Evolutionary conservation across 37 sponge, comb jelly and placozoan species (phyloP).

Genomic region (Bolinopsis microptera): DNA sequence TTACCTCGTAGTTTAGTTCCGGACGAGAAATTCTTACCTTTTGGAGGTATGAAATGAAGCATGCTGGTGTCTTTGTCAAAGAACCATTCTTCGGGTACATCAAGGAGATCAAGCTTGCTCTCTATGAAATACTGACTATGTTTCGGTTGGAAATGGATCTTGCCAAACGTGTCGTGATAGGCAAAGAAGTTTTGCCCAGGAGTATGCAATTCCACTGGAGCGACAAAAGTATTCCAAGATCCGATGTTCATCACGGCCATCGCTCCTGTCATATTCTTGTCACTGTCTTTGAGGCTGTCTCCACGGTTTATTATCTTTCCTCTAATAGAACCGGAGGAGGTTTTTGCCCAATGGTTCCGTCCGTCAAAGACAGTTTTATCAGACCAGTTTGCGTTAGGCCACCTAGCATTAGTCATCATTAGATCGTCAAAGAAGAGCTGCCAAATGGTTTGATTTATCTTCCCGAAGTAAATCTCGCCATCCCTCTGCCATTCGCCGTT

Average conservation of each 20-base stretch:
- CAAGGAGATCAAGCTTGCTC: constrained; percentile 72
- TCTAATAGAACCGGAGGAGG: not conserved
- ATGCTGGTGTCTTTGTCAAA: constrained; percentile 65
- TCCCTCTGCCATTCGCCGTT: not conserved
- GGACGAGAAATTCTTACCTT: not conserved
- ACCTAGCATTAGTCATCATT: not conserved
- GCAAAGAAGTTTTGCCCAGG: constrained; percentile 53
- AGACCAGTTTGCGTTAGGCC: not conserved
- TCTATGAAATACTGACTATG: constrained; percentile 68
- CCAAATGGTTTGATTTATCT: not conserved
- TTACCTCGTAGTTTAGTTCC: constrained; percentile 63
- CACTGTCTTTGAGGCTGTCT: not conserved
- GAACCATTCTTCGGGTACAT: constrained; percentile 75
- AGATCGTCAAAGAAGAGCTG: not conserved
- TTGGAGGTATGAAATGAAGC: constrained; percentile 68
- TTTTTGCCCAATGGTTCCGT: not conserved
- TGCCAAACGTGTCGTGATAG: constrained; percentile 16
- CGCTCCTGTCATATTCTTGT: constrained; percentile 56
- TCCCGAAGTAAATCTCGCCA: not conserved
- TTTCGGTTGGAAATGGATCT: not conserved
- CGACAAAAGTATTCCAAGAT: constrained; percentile 65
- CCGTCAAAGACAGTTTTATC: not conserved
- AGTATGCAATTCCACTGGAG: constrained; percentile 16
- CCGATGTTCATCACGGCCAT: constrained; percentile 72
- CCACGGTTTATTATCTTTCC: not conserved